Percentiles rank a stretch among this genome's conserved stretches.
These are phyloP conservation scores for Rhysida immarginata DNA, from an alignment of 1,140 invertebrate genomes.

Conservation along the genomic window DNA sequence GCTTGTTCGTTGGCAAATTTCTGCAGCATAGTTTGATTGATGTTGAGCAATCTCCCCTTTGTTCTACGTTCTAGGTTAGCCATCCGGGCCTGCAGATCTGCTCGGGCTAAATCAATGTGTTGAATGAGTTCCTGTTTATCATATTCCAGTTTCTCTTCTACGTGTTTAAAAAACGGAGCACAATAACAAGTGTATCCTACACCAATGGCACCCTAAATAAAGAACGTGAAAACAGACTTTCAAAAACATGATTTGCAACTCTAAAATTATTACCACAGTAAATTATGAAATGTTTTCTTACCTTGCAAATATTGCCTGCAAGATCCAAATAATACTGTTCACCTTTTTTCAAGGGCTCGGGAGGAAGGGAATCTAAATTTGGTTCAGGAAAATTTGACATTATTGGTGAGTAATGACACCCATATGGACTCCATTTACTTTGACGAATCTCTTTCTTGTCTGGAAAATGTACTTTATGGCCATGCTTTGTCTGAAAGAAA, in stretches of 20 bases:
- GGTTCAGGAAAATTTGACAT: conserved; percentile 67
- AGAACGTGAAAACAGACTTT: no score
- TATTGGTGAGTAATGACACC: conserved; percentile 66
- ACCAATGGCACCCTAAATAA: conserved; percentile 57
- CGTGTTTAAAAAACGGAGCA: conserved; percentile 65
- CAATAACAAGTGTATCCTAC: conserved; percentile 72
- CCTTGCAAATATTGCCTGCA: conserved; percentile 87
- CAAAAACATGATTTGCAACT: no score
- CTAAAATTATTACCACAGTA: no score
- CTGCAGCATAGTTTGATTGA: conserved; percentile 28
- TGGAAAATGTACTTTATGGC: conserved; percentile 12
- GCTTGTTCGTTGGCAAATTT: conserved; percentile 15
- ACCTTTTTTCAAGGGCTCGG: conserved; percentile 67
- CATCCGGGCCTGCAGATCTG: conserved; percentile 62
- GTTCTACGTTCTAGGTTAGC: conserved; percentile 56
- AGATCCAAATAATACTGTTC: conserved; percentile 90
- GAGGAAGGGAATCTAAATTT: conserved; percentile 62
- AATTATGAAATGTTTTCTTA: no score
- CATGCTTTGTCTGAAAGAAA: conserved; percentile 16
- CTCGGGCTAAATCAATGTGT: conserved; percentile 63
- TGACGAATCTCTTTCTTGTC: conserved; percentile 1
- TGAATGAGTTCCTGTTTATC: conserved; percentile 72
- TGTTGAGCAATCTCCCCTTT: conserved; percentile 53
- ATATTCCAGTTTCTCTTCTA: conserved; percentile 67
- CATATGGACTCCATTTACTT: conserved; percentile 49